Percentiles rank a stretch among this genome's conserved stretches.
Conservation (phyloP, 1,140 invertebrate species). For the Carposina sasakii region DNA sequence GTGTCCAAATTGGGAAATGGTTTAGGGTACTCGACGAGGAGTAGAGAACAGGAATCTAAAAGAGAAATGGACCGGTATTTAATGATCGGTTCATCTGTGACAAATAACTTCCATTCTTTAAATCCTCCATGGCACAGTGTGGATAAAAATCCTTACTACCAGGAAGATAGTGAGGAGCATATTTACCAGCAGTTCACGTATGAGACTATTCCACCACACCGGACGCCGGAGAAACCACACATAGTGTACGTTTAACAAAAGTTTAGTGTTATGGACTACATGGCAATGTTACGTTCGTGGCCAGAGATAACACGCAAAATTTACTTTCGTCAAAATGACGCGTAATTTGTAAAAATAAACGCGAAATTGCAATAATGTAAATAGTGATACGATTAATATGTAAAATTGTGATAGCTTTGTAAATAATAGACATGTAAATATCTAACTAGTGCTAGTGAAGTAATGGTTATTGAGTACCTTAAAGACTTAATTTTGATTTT, state of each 20-base stretch:
- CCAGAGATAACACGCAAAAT: conserved; percentile 33
- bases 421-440: conserved; percentile 69
- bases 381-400: conserved; percentile 64
- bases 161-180: conserved; percentile 69
- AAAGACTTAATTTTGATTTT: conserved; percentile 44
- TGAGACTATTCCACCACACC: conserved; percentile 69
- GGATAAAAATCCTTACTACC: conserved; percentile 69
- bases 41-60: conserved; percentile 66
- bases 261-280: conserved; percentile 50
- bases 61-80: conserved; percentile 72
- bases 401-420: conserved; percentile 71
- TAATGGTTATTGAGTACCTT: conserved; percentile 39
- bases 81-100: conserved; percentile 72
- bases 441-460: conserved; percentile 42
- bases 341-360: too few relatives aligned
- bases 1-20: conserved; percentile 69
- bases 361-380: conserved; percentile 67
- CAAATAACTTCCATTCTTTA: conserved; percentile 72
- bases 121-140: conserved; percentile 73
- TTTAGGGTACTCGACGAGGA: conserved; percentile 60
- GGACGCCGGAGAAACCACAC: conserved; percentile 73
- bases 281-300: conserved; percentile 41
- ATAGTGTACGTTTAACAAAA: conserved; percentile 77
- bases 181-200: conserved; percentile 76
- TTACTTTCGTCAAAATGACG: conserved; percentile 36